Conservation (phyloP, 2,888 invertebrate genomes). For the Drosophila siamana region DNA sequence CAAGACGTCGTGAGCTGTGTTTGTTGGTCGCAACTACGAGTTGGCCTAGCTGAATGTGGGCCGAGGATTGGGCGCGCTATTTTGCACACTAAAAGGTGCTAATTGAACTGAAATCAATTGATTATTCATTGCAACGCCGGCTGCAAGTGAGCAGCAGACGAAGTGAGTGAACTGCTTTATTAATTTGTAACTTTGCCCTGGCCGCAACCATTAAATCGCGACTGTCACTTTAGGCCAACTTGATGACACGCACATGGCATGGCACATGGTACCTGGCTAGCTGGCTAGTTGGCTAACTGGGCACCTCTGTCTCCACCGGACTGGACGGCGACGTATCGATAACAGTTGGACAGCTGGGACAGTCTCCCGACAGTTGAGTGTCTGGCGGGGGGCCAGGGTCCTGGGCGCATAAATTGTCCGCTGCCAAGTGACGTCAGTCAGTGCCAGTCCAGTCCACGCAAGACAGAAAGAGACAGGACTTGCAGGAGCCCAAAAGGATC, state of each 20-base stretch:
- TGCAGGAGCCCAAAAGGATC: constrained; percentile 65
- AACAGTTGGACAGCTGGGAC: constrained; percentile 48
- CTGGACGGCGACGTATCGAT: constrained; percentile 58
- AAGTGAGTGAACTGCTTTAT: constrained; percentile 60
- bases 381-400: constrained; percentile 45
- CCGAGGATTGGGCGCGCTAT: constrained; percentile 70
- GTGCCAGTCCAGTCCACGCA: constrained; percentile 38
- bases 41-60: constrained; percentile 34
- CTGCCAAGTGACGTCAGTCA: constrained; percentile 70
- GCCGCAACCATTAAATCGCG: constrained; percentile 83
- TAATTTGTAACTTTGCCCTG: constrained; percentile 80
- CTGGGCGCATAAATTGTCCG: constrained; percentile 71
- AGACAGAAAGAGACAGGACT: constrained; percentile 36
- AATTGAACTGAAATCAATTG: constrained; percentile 80
- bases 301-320: not conserved
- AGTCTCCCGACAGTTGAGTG: constrained; percentile 18
- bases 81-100: constrained; percentile 83
- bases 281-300: constrained; percentile 16
- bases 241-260: constrained; percentile 84
- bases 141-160: constrained; percentile 20
- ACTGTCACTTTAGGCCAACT: constrained; percentile 84
- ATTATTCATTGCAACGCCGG: constrained; percentile 72
- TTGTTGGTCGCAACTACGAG: not conserved
- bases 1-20: constrained; percentile 3
- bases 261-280: no score